Evolutionary conservation across 2,888 invertebrate genomes (phyloP).

Genomic region (Hypselothyrea guttata): DNA sequence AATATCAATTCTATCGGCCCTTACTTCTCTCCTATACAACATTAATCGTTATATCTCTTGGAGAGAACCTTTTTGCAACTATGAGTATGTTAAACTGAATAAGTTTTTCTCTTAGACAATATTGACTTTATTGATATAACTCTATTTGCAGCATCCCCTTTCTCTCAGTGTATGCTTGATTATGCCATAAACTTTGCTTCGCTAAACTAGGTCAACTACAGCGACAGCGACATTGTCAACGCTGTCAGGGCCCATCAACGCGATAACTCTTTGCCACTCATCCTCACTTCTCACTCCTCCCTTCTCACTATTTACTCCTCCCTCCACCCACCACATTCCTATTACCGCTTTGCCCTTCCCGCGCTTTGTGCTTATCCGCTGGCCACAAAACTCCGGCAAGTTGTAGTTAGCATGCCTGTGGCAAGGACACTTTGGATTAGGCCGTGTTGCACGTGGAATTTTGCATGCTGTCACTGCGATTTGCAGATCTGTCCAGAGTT

Average conservation of each 20-base stretch:
- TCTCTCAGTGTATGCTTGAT: constrained; percentile 14
- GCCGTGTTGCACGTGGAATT: constrained; percentile 36
- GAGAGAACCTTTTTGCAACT: no score
- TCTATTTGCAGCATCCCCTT: constrained; percentile 27
- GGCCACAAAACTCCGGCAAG: constrained; percentile 2
- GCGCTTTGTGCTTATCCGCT: background rate
- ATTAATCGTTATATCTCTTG: no score
- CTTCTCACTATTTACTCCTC: no score
- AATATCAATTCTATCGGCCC: no score
- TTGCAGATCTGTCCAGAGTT: constrained; percentile 37
- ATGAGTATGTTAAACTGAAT: no score
- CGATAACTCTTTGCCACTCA: background rate
- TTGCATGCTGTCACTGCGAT: constrained; percentile 52
- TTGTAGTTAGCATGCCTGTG: constrained; percentile 26
- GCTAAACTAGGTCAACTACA: constrained; percentile 44
- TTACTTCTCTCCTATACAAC: no score
- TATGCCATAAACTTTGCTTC: constrained; percentile 31
- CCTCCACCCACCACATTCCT: no score
- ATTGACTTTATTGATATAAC: no score
- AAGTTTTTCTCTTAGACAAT: no score
- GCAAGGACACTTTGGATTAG: constrained; percentile 41
- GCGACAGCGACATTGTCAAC: constrained; percentile 43
- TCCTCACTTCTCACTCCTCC: no score
- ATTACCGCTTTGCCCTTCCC: background rate
- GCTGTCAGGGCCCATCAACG: constrained; percentile 31